Base-by-base conservation (phyloP, 2,797 vertebrate genomes). In the Sebastes kiyomatsui region DNA sequence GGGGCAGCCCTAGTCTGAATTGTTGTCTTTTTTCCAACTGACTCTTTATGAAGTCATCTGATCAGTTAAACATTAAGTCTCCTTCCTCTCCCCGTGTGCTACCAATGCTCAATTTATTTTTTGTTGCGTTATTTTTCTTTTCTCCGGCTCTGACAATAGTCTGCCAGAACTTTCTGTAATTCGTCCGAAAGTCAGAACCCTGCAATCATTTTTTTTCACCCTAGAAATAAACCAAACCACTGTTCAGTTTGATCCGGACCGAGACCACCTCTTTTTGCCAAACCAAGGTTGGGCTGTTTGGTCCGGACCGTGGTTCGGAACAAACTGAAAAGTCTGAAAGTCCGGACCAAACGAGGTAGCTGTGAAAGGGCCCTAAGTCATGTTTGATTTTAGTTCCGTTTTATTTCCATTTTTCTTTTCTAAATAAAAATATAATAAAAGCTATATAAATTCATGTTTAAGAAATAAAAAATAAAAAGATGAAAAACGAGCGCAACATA, bases 61-160 rank as follows among this genome's bases (percentile, higher is more conserved):
- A 56, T 18, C 42, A 46, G 0, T 56, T 25, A 27, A 58, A 58
- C 25, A 3, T 1, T 0, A 1, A 3, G 25, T 9, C 25, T 59
- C 14, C 14, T 59, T 46, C 14, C 25, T 59, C 56, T 30, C 8
- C 0, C 27, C 23, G 0, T 58, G 55, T 58, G 55, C 58, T 59
- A 0, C 4, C 14, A 2, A 0, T 0, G 14, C 25, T 59, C 30
- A 42, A 42, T 27, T 58, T 58, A 4, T 8, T 59, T 18, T 28
- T 20, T 42, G 56, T 32, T 18, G 25, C 7, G 22, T 7, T 1
- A 13, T 6, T 38, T 38, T 38, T 38, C 13, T 14, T 38, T 38
- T 28, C 0, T 28, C 16, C 16, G 14, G 56, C 0, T 20, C 38
- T 1, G 27, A 60, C 2, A 0, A 12, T 59, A 28, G 4, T 18